phyloP scores from a whole-genome alignment of 2,888 invertebrate species.

The Hirtodrosophila trivittata region DNA sequence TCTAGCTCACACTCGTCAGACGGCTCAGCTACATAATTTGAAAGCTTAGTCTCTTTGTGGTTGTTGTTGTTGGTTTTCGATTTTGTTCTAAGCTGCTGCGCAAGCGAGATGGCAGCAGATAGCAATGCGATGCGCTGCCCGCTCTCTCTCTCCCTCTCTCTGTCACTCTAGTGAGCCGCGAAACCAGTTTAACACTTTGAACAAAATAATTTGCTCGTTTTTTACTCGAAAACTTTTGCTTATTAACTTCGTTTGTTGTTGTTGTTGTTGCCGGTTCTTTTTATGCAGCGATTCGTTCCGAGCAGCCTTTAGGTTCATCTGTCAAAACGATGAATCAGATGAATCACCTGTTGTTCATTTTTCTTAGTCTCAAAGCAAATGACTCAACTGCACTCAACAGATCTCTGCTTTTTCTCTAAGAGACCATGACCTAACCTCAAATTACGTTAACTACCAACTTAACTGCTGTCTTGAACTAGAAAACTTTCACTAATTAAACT shows the following conservation, averaged over 20 bases:
- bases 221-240: constrained; percentile 39
- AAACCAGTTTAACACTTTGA: constrained; percentile 44
- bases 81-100: constrained; percentile 69
- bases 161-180: background rate
- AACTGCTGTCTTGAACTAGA: background rate
- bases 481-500: constrained; percentile 55
- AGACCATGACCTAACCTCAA: constrained; percentile 19
- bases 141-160: constrained; percentile 3
- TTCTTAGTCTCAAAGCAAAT: constrained; percentile 9
- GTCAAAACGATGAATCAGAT: constrained; percentile 39
- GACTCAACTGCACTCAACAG: constrained; percentile 37
- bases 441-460: background rate
- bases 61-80: constrained; percentile 39
- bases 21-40: constrained; percentile 26
- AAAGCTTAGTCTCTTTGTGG: constrained; percentile 59
- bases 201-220: constrained; percentile 13
- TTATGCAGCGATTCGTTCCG: constrained; percentile 26
- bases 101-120: constrained; percentile 38
- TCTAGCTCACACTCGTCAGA: background rate
- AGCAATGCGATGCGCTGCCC: constrained; percentile 3
- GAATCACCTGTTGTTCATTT: constrained; percentile 53
- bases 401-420: background rate
- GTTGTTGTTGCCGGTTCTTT: constrained; percentile 22
- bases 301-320: constrained; percentile 48
- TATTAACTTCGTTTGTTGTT: constrained; percentile 33